Evolutionary conservation across 2,888 invertebrate genomes (phyloP).

Genomic region (Diarsia rubi): DNA sequence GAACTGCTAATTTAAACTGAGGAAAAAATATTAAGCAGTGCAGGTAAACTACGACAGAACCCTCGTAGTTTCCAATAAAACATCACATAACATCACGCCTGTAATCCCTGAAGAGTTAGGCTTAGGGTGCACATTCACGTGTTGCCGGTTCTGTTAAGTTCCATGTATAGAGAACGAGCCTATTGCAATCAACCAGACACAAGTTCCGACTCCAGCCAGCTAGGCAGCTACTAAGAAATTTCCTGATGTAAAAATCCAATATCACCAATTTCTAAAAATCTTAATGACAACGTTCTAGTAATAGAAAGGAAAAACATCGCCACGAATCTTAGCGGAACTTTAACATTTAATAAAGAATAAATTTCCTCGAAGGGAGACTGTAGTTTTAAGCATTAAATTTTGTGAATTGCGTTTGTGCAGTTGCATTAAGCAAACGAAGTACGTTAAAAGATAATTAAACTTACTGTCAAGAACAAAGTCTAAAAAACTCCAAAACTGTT

Average conservation of each 20-base stretch:
- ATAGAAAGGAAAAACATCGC: constrained; percentile 30
- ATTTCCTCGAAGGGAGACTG: constrained; percentile 8
- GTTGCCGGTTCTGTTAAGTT: not conserved
- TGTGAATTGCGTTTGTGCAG: constrained; percentile 1
- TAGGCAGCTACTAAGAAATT: not conserved
- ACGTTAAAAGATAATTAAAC: not conserved
- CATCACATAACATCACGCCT: not conserved
- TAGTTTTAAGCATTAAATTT: not conserved
- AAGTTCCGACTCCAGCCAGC: not conserved
- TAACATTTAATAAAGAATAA: constrained; percentile 1
- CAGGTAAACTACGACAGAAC: constrained; percentile 25
- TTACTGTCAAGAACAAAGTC: not conserved
- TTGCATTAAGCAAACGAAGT: not conserved
- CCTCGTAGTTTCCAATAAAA: not conserved
- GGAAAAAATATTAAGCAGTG: constrained; percentile 55
- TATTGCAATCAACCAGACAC: not conserved
- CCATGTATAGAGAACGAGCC: not conserved
- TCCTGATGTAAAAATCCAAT: not conserved
- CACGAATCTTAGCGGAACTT: not conserved
- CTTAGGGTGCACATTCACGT: not conserved
- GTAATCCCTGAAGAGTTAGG: not conserved
- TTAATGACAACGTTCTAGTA: not conserved
- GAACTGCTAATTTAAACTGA: constrained; percentile 50
- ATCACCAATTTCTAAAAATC: not conserved
- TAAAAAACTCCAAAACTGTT: not conserved